Evolutionary conservation across 2,113 vertebrate species (phyloP).

Genomic region (Tamias sibiricus): DNA sequence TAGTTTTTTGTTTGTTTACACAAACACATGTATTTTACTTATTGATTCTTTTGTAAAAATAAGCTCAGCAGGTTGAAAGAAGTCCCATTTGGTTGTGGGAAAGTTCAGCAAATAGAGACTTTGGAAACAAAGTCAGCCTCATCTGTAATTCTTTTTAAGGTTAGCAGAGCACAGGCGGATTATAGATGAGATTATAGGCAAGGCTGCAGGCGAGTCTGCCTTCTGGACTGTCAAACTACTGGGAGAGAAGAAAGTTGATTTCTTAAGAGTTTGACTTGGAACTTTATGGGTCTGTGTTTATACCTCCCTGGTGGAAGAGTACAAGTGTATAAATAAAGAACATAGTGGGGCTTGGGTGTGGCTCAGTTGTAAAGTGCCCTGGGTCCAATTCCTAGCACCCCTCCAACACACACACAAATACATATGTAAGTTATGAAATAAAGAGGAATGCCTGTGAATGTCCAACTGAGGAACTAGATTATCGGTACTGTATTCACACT

Average conservation of each 20-base stretch:
- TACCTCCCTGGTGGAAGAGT: not conserved
- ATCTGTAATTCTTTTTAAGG: not conserved
- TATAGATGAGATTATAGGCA: not conserved
- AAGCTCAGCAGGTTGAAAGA: constrained; percentile 10
- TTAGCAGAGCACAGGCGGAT: not conserved
- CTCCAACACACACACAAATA: too few species aligned
- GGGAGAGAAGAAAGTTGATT: not conserved
- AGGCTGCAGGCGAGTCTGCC: not conserved
- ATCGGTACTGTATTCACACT: not conserved
- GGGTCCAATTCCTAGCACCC: not conserved
- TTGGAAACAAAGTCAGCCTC: not conserved
- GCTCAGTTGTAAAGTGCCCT: not conserved
- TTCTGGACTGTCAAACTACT: not conserved
- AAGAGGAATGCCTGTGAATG: not conserved
- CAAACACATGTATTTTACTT: not conserved
- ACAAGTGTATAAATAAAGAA: not conserved
- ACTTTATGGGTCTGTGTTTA: not conserved
- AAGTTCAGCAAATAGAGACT: not conserved
- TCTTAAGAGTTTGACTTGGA: not conserved
- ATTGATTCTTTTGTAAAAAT: not conserved
- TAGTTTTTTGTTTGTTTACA: not conserved
- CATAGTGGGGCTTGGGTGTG: not conserved
- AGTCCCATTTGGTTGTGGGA: not conserved
- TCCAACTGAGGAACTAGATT: not conserved
- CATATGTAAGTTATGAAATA: not conserved